phyloP scores from a whole-genome alignment of 2,797 vertebrate genomes.

The Poeciliopsis presidionis region DNA sequence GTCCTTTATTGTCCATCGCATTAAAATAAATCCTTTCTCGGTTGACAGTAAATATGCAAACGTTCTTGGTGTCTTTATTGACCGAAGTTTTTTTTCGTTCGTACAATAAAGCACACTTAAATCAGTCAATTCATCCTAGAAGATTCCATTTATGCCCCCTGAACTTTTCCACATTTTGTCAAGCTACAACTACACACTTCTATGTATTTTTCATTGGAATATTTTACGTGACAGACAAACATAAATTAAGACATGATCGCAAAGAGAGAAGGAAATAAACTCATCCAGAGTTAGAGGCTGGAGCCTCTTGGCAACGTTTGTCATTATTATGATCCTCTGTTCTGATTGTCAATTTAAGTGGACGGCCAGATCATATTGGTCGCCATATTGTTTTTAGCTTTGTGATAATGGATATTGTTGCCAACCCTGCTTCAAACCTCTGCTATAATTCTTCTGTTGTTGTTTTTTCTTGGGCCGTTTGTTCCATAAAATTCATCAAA shows the following conservation, averaged over 20 bases:
- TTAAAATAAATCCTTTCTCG: constrained; percentile 2
- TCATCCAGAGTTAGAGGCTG: background rate
- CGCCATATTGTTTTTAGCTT: background rate
- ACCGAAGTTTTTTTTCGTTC: constrained; percentile 21
- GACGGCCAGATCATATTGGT: background rate
- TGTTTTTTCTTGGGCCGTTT: background rate
- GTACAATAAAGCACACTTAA: background rate
- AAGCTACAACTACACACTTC: background rate
- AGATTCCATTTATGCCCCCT: background rate
- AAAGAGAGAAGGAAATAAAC: background rate
- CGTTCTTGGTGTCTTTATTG: constrained; percentile 17
- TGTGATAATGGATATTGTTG: background rate
- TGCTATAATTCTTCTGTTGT: background rate
- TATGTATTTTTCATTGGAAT: background rate
- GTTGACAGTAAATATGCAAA: constrained; percentile 14
- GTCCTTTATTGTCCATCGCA: background rate
- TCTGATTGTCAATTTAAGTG: background rate
- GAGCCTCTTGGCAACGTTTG: background rate
- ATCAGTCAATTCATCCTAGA: background rate
- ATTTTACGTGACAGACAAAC: background rate
- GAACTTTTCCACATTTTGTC: background rate
- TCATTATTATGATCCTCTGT: background rate
- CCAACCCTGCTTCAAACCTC: background rate
- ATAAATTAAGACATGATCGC: background rate
- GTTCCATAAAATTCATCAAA: background rate